Base-by-base conservation (phyloP, 1,140 invertebrate species). In the Brachionus manjavacas region DNA sequence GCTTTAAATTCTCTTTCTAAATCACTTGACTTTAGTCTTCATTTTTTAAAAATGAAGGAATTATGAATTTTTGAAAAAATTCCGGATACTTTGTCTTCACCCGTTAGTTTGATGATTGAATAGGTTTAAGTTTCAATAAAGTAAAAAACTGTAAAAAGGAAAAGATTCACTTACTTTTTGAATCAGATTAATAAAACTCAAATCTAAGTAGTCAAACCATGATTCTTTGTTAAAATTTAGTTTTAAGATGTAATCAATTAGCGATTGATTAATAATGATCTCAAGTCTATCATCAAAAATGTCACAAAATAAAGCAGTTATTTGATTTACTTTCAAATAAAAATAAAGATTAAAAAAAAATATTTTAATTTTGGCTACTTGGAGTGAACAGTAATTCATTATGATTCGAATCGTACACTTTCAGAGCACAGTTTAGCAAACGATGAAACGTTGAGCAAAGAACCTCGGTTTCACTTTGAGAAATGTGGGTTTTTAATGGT, bases 371-470 rank as follows among this genome's bases (percentile, higher is more conserved):
- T 43, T 11, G 49, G 1, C 8, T 43, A 81, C 79, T 55, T 64
- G 79, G 79, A 8, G 20, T 68, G 28, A 81, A 81, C n/a, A 81
- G 12, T 31, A 81, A 20, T 41, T 68, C 64, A 46, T n/a, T 64
- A 39, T 81, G n/a, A 20, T 60, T 64, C 41, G 79, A 64, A n/a
- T 43, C 35, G 16, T 64, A 81, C 2, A 81, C 39, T 64, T 68
- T 64, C 6, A 39, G 16, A 14, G 14, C 52, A 64, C 25, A 64
- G 28, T 81, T 81, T 46, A 81, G 11, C 35, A 81, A 12, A 8
- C n/a, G 20, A 46, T 28, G 16, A 14, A 64, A 25, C 1, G 52
- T 81, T n/a, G 20, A 20, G n/a, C 25, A 16, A 23, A 81, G 16
- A 64, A 43, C 11, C 3, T 81, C 39, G 25, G 39, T 68, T 11